phyloP scores from a whole-genome alignment of 1,140 invertebrate genomes.

The Musca domestica region DNA sequence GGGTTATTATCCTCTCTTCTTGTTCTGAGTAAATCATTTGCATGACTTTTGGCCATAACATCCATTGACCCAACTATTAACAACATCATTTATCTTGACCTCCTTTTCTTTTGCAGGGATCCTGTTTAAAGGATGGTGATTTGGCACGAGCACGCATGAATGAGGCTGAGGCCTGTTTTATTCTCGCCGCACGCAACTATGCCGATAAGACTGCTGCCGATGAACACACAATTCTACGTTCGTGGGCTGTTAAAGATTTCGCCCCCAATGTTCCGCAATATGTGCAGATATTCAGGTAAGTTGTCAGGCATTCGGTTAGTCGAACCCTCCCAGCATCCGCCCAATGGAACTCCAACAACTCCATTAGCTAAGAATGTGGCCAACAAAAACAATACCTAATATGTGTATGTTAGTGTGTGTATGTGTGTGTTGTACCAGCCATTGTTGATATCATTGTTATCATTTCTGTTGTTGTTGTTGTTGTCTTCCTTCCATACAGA shows the following conservation, averaged over 20 bases:
- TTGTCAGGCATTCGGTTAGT: not conserved
- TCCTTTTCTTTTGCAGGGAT: conserved; percentile 62
- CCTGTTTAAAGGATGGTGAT: conserved; percentile 91
- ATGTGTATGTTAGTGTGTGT: not conserved
- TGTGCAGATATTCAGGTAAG: conserved; percentile 86
- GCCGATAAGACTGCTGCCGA: conserved; percentile 96
- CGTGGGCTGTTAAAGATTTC: conserved; percentile 98
- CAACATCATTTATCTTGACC: not conserved
- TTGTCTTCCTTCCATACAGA: conserved; percentile 47
- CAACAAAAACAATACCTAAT: too few species aligned
- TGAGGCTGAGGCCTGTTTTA: conserved; percentile 94
- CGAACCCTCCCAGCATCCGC: too few species aligned
- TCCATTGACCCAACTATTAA: too few species aligned
- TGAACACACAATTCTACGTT: conserved; percentile 94
- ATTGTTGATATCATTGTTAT: not conserved
- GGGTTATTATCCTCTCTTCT: not conserved
- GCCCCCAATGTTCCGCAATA: conserved; percentile 94
- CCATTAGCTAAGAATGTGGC: too few species aligned
- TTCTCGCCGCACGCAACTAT: conserved; percentile 91
- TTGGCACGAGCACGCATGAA: conserved; percentile 91
- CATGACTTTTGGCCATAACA: not conserved
- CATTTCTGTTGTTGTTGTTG: not conserved
- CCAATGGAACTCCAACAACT: too few species aligned
- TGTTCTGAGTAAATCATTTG: not conserved
- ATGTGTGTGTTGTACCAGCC: not conserved